Conservation (phyloP, 1,140 invertebrate genomes). For the Meloidogyne floridensis region DNA sequence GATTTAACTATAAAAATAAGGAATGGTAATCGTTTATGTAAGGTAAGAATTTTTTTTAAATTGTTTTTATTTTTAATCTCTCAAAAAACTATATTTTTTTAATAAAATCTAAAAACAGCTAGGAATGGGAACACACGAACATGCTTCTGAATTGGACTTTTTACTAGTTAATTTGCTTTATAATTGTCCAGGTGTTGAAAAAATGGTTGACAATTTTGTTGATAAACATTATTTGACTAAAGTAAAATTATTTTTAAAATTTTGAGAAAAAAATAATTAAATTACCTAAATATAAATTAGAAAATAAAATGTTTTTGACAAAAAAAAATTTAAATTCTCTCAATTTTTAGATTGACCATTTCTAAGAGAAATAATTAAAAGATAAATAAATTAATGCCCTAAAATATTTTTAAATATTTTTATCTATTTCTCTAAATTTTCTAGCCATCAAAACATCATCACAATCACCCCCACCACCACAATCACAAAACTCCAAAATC, state of each 20-base stretch:
- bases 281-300: too few relatives aligned
- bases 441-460: too few relatives aligned
- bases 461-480: too few relatives aligned
- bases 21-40: conserved; percentile 16
- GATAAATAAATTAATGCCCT: too few relatives aligned
- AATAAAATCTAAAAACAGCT: background rate
- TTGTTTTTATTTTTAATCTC: too few relatives aligned
- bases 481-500: too few relatives aligned
- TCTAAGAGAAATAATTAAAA: too few relatives aligned
- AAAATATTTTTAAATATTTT: too few relatives aligned
- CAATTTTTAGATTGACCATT: too few relatives aligned
- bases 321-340: too few relatives aligned
- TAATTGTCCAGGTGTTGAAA: conserved; percentile 17
- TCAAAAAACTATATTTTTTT: background rate
- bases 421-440: too few relatives aligned
- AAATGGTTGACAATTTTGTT: conserved; percentile 23
- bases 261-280: background rate
- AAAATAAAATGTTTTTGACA: too few relatives aligned
- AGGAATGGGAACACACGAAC: conserved; percentile 16
- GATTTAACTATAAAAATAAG: conserved; percentile 18
- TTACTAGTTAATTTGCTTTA: conserved; percentile 28
- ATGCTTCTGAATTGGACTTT: conserved; percentile 31
- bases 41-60: background rate
- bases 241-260: background rate
- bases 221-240: conserved; percentile 9